Conservation (phyloP, 2,797 vertebrate genomes). For the Ateles fusciceps region DNA sequence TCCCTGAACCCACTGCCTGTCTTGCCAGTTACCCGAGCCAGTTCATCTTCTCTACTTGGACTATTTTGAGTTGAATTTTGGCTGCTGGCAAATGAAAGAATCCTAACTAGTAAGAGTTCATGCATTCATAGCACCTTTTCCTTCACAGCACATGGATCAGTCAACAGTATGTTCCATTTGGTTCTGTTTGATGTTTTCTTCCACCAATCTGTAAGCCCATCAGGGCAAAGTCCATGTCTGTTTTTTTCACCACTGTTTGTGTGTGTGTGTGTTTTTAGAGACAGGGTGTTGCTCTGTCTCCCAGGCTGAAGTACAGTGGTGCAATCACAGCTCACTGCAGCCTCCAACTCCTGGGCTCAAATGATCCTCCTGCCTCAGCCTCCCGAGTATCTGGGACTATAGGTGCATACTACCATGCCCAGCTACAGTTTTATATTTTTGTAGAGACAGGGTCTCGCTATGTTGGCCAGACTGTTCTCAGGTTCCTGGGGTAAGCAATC, state of each 20-base stretch:
- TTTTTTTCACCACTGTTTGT: not conserved
- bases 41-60: not conserved
- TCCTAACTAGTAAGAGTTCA: not conserved
- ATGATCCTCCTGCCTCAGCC: too few relatives aligned
- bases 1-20: not conserved
- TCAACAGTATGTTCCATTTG: not conserved
- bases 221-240: not conserved
- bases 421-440: too few relatives aligned
- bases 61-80: not conserved
- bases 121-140: not conserved
- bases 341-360: too few relatives aligned
- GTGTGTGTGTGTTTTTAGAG: too few relatives aligned
- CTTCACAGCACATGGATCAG: not conserved
- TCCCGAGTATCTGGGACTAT: too few relatives aligned
- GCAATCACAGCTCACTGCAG: too few relatives aligned
- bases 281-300: too few relatives aligned
- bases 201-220: not conserved
- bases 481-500: too few relatives aligned
- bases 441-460: too few relatives aligned
- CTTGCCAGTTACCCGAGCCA: not conserved
- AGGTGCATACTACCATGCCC: too few relatives aligned
- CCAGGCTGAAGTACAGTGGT: too few relatives aligned
- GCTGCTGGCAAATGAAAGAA: not conserved
- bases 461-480: too few relatives aligned
- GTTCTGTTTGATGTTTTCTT: not conserved